phyloP scores from a whole-genome alignment of 2,113 vertebrate genomes.

The Tauraco erythrolophus region DNA sequence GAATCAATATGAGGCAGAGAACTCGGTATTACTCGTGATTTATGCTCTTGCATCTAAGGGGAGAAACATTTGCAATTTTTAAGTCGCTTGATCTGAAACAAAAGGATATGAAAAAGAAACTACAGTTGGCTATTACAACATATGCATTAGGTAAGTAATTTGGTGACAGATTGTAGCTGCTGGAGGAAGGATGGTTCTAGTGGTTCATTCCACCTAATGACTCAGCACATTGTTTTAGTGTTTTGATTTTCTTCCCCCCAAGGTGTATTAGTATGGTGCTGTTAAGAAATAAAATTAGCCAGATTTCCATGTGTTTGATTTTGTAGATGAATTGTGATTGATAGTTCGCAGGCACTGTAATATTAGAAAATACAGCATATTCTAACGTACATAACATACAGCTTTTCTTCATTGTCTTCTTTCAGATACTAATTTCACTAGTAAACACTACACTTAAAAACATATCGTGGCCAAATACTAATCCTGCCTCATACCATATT shows the following conservation, averaged over 20 bases:
- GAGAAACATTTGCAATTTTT: constrained; percentile 68
- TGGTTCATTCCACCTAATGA: not conserved
- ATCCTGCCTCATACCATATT: not conserved
- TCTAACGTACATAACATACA: not conserved
- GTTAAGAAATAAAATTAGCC: not conserved
- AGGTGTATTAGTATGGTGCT: not conserved
- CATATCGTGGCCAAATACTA: not conserved
- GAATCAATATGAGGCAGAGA: constrained; percentile 77
- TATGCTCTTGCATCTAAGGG: constrained; percentile 58
- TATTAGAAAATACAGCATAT: not conserved
- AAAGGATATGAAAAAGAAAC: constrained; percentile 24
- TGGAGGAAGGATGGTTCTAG: not conserved
- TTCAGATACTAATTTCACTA: not conserved
- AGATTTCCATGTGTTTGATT: not conserved
- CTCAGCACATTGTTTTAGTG: not conserved
- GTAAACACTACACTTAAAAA: not conserved
- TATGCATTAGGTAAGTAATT: not conserved
- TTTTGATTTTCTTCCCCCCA: not conserved
- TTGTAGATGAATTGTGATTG: not conserved
- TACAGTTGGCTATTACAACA: not conserved
- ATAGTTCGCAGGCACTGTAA: not conserved
- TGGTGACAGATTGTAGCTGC: not conserved
- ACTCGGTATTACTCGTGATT: constrained; percentile 67
- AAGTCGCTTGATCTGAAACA: constrained; percentile 63
- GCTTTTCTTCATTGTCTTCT: not conserved